Evolutionary conservation across 2,113 vertebrate genomes (phyloP), one percentile per base, ranked within the genome.

Genomic region (Formicarius rufipectus): DNA sequence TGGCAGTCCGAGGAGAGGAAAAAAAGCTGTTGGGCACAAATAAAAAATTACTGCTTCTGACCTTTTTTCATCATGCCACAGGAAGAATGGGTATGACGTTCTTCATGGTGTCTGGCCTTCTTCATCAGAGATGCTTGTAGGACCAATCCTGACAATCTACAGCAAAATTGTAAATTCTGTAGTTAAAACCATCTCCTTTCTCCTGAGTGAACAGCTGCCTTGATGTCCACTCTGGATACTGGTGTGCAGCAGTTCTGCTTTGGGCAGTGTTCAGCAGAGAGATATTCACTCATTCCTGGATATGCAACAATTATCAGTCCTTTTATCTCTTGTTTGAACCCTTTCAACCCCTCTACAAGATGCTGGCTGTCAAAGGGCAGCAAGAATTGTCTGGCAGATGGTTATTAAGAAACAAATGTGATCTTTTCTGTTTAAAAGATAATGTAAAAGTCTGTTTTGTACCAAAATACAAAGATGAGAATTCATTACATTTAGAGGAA

Each of bases 1-100:
- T 80, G 63, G 4, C 20, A 62, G 31, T 18, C 31, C 14, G 6
- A 81, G 25, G 56, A 84, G 30, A 42, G 9, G 33, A 19, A 64
- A 25, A 78, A 25, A 75, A 71, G 44, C 30, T 49, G 7, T n/a
- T 63, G 18, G 8, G 16, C 18, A 63, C n/a, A 83, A 84, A 55
- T 55, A 49, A 76, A 83, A 77, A 60, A 56, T 30, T 22, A 37
- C 8, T 39, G 23, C 42, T 71, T 67, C 44, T 76, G 52, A 14
- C 22, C 24, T 89, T 76, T 72, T 86, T 18, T 68, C 39, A 16
- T 81, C 5, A 30, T 52, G 42, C 20, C 24, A 22, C 4, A 14
- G 30, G 52, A 75, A 59, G 24, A 90, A n/a, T 0, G 0, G 1
- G 4, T 56, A 12, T 79, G 39, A 42, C 21, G 53, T n/a, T n/a